phyloP scores from a whole-genome alignment of 2,113 vertebrate genomes.

The Mirounga angustirostris region DNA sequence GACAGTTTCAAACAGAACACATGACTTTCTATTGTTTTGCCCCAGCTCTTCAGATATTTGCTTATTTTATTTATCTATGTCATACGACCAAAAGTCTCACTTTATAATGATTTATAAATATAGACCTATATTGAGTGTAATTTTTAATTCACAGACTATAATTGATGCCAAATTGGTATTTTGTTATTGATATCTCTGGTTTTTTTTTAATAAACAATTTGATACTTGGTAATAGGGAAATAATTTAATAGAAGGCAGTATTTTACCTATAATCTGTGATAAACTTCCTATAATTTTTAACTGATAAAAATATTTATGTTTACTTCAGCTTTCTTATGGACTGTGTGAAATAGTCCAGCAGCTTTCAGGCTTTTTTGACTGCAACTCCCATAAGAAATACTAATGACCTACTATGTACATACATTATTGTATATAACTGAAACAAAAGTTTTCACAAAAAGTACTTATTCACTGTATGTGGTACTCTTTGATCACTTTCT shows the following conservation, averaged over 20 bases:
- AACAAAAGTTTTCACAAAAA: conserved; percentile 38
- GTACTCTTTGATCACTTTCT: conserved; percentile 29
- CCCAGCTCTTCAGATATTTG: conserved; percentile 23
- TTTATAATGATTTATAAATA: conserved; percentile 2
- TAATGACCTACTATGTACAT: background rate
- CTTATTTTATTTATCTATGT: background rate
- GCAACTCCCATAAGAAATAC: background rate
- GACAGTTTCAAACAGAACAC: background rate
- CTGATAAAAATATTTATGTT: conserved; percentile 41
- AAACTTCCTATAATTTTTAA: conserved; percentile 43
- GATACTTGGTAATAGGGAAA: background rate
- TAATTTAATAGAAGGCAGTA: background rate
- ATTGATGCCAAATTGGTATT: conserved; percentile 8
- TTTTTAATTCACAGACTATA: conserved; percentile 47
- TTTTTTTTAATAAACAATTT: conserved; percentile 13
- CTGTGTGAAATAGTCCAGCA: background rate
- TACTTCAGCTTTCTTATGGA: conserved; percentile 4
- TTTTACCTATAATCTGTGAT: conserved; percentile 26
- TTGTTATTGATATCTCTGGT: background rate
- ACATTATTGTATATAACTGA: background rate
- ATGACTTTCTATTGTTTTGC: background rate
- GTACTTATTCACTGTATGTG: background rate
- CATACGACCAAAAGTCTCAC: background rate
- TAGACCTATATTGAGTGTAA: background rate
- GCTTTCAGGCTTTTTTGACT: background rate